Base-by-base conservation (phyloP, 2,113 vertebrate species). In the Megaleporinus macrocephalus region DNA sequence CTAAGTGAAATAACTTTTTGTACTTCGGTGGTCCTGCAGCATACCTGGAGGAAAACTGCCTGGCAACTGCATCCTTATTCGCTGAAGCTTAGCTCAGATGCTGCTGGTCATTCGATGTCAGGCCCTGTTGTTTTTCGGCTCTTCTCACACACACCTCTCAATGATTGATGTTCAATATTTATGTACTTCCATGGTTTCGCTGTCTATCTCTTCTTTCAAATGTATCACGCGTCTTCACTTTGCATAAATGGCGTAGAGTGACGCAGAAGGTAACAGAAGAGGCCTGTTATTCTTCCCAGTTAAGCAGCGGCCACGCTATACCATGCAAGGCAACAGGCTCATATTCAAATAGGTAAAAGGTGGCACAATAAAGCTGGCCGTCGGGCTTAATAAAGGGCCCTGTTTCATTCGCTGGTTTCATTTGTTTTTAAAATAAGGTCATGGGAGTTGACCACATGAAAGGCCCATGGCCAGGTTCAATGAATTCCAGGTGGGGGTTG, bases 351-450 rank as follows among this genome's bases (percentile, higher is more conserved):
- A 14, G 15, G 61, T 10, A 16, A 62, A 20, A 76, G 55, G 29
- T 26, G 78, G 57, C 9, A 63, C 69, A 78, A 59, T 59, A 78
- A 77, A 78, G 20, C 36, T 66, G 2, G n/a, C 51, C 62, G 61
- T 41, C 65, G 66, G 59, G 41, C 51, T 66, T 78, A 47, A 73
- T 81, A 61, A 73, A 51, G 71, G 68, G 53, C 22, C 61, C 53
- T 36, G 72, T 80, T 26, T 61, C 57, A 61, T 61, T 61, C 24
- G 83, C 29, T 63, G 29, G 77, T 33, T 57, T 78, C 29, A 65
- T 85, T 84, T 81, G 83, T 51, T 73, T 78, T 36, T 63, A 74
- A 81, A 85, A 85, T 78, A 74, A 81, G 53, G n/a, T 49, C 57
- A 18, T 66, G n/a, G 18, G 33, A 15, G 24, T 18, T 57, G 65